A percentile compares a stretch with the other conserved stretches of the same genome.
These are phyloP conservation scores for Sebastes hubbsi DNA, from an alignment of 2,797 vertebrate genomes.

Conservation along the genomic window DNA sequence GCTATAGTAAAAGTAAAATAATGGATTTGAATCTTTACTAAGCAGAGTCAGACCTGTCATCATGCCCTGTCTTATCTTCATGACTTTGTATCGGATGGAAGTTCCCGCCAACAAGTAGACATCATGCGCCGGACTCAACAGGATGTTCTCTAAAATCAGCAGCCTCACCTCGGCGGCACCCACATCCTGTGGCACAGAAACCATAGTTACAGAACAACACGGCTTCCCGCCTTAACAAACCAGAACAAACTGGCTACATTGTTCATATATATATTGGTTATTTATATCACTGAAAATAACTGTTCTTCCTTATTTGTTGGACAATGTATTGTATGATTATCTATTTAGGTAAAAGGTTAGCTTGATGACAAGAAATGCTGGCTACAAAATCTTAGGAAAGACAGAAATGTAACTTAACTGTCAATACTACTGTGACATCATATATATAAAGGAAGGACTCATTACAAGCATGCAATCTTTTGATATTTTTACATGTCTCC, in stretches of 20 bases:
- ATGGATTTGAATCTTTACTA: not conserved
- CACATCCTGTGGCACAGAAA: constrained; percentile 84
- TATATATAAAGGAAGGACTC: not conserved
- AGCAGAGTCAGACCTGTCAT: constrained; percentile 86
- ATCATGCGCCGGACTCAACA: constrained; percentile 90
- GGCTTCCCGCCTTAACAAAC: constrained; percentile 32
- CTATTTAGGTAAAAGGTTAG: not conserved
- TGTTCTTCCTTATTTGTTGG: not conserved
- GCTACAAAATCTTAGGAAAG: not conserved
- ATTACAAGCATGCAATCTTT: not conserved
- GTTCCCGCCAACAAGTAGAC: constrained; percentile 93
- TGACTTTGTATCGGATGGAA: constrained; percentile 90
- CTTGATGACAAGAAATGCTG: not conserved
- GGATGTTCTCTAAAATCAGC: constrained; percentile 96
- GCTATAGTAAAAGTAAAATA: not conserved
- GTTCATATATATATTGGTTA: not conserved
- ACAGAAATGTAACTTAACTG: not conserved
- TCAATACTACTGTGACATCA: not conserved
- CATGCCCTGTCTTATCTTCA: constrained; percentile 94
- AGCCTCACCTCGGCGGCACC: constrained; percentile 92
- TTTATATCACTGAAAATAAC: not conserved
- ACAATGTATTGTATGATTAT: not conserved
- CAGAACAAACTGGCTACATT: not conserved
- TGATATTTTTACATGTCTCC: constrained; percentile 18
- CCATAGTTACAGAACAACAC: constrained; percentile 55